Base-by-base conservation (phyloP, 2,888 invertebrate species). In the Platycnemis pennipes region DNA sequence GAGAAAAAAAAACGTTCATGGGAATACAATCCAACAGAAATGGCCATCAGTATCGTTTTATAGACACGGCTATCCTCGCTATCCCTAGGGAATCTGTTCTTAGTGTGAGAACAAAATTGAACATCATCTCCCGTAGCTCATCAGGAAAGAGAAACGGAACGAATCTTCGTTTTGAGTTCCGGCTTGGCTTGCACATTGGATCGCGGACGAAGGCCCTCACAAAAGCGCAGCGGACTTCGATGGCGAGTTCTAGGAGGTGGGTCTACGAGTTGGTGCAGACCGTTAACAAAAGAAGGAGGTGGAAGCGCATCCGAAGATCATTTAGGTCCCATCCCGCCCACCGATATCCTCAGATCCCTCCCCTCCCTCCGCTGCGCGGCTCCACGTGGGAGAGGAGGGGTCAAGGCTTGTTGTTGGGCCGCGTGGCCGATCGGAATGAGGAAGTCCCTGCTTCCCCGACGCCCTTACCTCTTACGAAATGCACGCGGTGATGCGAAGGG, bases 341-440 rank as follows among this genome's bases (percentile, higher is more conserved):
- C 63, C 26, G 42, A 37, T 88, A 49, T 49, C 56, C 42, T 22
- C 0, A 8, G 26, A 63, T 26, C 22, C 63, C 63, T 63, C n/a
- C 63, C 77, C n/a, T 7, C 13, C 77, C n/a, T 69, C 69, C 31
- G 7, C 77, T 2, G 7, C 37, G 5, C 2, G 5, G 63, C 63
- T 42, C 89, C 56, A 89, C 91, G 91, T 91, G 91, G 91, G 91
- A 42, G 91, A 77, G 91, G 31, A 63, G 44, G 91, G 91, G 91
- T 91, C 91, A 91, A 91, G 91, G 91, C 91, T 91, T 37, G 37
- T 45, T 46, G 53, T 56, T 89, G 11, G 37, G 77, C 77, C 22
- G 44, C 31, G 42, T 87, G 87, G 45, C 31, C 26, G 45, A 87
- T 46, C 16, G 91, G 91, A 63, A 91, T n/a, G 44, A 91, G 91